Conservation (phyloP, 2,888 invertebrate species). For the Tipula lateralis region DNA sequence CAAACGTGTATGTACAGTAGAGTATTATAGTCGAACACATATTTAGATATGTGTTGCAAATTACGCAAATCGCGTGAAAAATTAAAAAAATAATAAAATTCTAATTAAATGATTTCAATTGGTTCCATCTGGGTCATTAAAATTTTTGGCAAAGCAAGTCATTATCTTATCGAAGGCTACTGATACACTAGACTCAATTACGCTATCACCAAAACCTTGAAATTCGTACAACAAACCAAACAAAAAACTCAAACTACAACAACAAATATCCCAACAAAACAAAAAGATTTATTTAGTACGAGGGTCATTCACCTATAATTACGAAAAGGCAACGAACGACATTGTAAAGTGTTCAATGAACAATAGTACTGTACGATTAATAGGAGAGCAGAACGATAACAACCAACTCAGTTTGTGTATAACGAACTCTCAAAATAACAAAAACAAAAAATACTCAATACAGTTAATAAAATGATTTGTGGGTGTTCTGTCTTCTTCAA, state of each 20-base stretch:
- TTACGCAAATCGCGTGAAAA: too few relatives aligned
- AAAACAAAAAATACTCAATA: not conserved
- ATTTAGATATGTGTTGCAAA: too few relatives aligned
- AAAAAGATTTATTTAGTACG: not conserved
- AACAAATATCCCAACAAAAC: not conserved
- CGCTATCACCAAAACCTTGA: not conserved
- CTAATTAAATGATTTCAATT: too few relatives aligned
- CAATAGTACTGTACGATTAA: not conserved
- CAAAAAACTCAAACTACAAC: not conserved
- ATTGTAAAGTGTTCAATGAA: conserved; percentile 11
- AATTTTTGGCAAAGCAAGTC: too few relatives aligned
- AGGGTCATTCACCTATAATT: not conserved
- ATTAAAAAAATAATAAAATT: too few relatives aligned
- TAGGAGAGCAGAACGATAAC: not conserved
- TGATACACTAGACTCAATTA: too few relatives aligned
- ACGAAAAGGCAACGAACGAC: not conserved
- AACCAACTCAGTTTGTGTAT: not conserved
- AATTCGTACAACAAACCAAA: not conserved
- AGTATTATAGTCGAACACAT: too few relatives aligned
- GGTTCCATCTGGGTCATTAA: too few relatives aligned
- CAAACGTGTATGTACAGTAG: too few relatives aligned
- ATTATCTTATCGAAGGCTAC: not conserved
- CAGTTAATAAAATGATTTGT: not conserved
- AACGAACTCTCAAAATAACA: not conserved
- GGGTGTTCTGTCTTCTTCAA: not conserved